Evolutionary conservation across 2,888 invertebrate species (phyloP), one percentile per base, ranked within the genome.

Genomic region (Morpho helenor): DNA sequence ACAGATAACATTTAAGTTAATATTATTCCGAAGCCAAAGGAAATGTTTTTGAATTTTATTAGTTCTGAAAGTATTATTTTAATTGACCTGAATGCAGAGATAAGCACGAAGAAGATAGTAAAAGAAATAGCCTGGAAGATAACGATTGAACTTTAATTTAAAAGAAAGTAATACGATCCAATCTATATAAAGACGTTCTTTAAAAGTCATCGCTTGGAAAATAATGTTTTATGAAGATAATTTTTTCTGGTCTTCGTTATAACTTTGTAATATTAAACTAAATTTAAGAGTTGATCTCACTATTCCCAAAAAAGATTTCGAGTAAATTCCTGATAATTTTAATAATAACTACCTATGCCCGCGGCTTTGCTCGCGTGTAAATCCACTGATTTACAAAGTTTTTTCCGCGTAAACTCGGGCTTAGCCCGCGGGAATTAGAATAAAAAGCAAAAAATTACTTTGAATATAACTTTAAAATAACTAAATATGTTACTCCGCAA

Each of bases 91-190:
- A 31, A 41, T 54, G 54, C 48, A 48, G 43, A 54, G 54, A 54
- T 53, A 50, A 40, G 42, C 22, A 16, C n/a, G 45, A n/a, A 41
- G 46, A 49, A 45, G 41, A 51, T 41, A 46, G 41, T 44, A 47
- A 46, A 51, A 45, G 46, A 41, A 56, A 56, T 47, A 46, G 41
- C 40, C 47, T 31, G 10, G 42, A 51, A 41, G 45, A 51, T 56
- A 51, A 56, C 54, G 51, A 56, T 51, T 42, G 47, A 51, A 56
- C 46, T 56, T 56, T 56, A 51, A 51, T 51, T 56, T 45, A 56
- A 56, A 51, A 41, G 50, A 47, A 51, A 56, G 56, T 51, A 56
- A 56, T 56, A 47, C 51, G 51, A 51, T 56, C 50, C 56, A 46
- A 51, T 49, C 41, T 56, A 47, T 56, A 56, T 51, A 51, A 56